These are phyloP conservation scores for Onychostruthus taczanowskii DNA, from an alignment of 2,113 vertebrate species.

Conservation along the genomic window DNA sequence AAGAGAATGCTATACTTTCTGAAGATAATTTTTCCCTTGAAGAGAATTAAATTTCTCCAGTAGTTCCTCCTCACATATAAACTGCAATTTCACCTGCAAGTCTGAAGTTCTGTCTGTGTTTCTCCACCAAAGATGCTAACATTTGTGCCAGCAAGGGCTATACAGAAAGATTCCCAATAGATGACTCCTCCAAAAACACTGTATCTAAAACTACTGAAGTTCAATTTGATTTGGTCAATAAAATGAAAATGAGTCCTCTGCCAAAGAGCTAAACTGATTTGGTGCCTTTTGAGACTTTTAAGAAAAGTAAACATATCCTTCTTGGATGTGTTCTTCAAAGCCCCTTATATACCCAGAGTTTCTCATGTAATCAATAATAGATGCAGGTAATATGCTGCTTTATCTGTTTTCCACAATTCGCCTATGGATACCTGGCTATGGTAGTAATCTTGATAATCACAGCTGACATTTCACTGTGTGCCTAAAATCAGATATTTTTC, in stretches of 20 bases:
- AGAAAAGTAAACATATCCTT: not conserved
- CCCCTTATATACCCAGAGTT: not conserved
- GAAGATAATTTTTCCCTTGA: not conserved
- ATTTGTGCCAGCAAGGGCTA: not conserved
- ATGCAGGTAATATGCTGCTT: not conserved
- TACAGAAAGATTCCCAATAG: not conserved
- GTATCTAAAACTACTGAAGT: not conserved
- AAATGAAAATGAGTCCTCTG: not conserved
- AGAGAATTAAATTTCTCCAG: not conserved
- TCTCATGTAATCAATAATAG: not conserved
- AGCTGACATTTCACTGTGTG: not conserved
- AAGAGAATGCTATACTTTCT: not conserved
- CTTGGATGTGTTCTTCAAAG: not conserved
- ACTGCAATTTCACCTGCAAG: not conserved
- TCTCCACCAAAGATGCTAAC: not conserved
- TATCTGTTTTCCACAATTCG: not conserved
- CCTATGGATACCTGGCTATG: not conserved
- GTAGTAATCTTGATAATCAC: not conserved
- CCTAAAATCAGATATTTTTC: not conserved
- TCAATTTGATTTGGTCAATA: not conserved
- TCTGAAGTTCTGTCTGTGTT: not conserved
- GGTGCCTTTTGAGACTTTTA: not conserved
- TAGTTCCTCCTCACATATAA: not conserved
- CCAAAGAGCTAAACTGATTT: not conserved
- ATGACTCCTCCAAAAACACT: not conserved